These are phyloP conservation scores for Sturnus vulgaris DNA, from an alignment of 2,113 vertebrate species.

Conservation along the genomic window DNA sequence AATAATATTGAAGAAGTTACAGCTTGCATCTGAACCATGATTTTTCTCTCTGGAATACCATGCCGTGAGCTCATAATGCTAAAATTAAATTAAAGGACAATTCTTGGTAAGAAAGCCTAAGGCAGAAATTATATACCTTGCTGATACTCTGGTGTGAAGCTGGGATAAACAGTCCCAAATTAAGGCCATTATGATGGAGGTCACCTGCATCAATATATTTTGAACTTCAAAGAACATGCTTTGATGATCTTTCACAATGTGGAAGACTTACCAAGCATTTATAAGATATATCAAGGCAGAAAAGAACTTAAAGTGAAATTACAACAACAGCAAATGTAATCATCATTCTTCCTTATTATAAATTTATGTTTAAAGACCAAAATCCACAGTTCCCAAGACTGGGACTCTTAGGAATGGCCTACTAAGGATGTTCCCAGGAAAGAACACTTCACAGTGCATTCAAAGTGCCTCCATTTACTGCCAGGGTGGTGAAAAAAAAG, in stretches of 20 bases:
- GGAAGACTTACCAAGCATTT: background rate
- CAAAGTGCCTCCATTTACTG: background rate
- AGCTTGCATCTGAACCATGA: background rate
- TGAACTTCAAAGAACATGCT: background rate
- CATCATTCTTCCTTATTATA: background rate
- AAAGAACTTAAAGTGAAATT: background rate
- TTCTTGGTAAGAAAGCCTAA: background rate
- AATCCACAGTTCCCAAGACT: background rate
- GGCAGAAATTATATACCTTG: background rate
- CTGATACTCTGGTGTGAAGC: background rate
- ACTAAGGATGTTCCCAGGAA: background rate
- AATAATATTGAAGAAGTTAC: background rate
- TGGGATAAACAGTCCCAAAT: background rate
- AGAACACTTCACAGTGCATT: background rate
- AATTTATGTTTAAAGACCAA: background rate
- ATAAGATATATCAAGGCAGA: background rate
- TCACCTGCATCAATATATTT: background rate
- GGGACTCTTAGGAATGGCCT: background rate
- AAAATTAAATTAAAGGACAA: background rate
- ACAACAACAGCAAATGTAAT: background rate
- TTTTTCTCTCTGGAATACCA: background rate
- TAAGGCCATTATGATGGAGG: background rate
- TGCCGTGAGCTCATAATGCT: background rate
- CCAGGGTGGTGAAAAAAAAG: background rate
- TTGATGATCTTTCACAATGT: background rate